Conservation (phyloP, 2,797 vertebrate species). For the Neostethus bicornis region DNA sequence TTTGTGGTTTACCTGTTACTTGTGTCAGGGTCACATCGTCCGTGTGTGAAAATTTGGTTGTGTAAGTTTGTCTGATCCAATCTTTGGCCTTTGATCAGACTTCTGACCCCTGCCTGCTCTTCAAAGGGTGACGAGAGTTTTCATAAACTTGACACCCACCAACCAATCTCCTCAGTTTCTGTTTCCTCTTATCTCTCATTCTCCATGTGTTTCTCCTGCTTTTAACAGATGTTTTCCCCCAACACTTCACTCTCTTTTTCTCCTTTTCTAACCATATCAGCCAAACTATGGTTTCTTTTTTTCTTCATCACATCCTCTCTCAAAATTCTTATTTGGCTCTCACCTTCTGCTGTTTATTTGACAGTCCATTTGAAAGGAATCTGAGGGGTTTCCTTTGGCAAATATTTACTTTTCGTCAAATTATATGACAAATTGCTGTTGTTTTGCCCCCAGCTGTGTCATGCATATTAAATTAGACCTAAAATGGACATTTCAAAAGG, state of each 20-base stretch:
- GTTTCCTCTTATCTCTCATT: slow-evolving; percentile 1
- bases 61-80: slow-evolving; percentile 15
- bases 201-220: slow-evolving; percentile 36
- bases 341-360: slow-evolving; percentile 27
- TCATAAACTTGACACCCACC: slow-evolving; percentile 5
- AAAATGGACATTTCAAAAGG: slow-evolving; percentile 55
- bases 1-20: slow-evolving; percentile 1
- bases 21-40: slow-evolving; percentile 4
- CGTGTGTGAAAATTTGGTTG: not conserved
- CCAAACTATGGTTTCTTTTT: slow-evolving; percentile 2
- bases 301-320: slow-evolving; percentile 11
- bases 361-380: slow-evolving; percentile 36
- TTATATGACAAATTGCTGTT: slow-evolving; percentile 39
- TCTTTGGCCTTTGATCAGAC: slow-evolving; percentile 37
- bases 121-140: slow-evolving; percentile 24
- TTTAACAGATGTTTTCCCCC: slow-evolving; percentile 48
- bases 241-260: slow-evolving; percentile 28
- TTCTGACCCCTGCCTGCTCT: slow-evolving; percentile 39
- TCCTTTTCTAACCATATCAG: slow-evolving; percentile 1
- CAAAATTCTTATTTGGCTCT: slow-evolving; percentile 35
- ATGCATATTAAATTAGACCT: slow-evolving; percentile 57
- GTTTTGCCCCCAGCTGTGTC: slow-evolving; percentile 32
- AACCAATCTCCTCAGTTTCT: slow-evolving; percentile 3
- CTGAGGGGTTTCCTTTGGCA: slow-evolving; percentile 15
- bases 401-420: slow-evolving; percentile 27